These are phyloP conservation scores for Aplysia californica DNA, from an alignment of 1,140 invertebrate species.

Conservation along the genomic window DNA sequence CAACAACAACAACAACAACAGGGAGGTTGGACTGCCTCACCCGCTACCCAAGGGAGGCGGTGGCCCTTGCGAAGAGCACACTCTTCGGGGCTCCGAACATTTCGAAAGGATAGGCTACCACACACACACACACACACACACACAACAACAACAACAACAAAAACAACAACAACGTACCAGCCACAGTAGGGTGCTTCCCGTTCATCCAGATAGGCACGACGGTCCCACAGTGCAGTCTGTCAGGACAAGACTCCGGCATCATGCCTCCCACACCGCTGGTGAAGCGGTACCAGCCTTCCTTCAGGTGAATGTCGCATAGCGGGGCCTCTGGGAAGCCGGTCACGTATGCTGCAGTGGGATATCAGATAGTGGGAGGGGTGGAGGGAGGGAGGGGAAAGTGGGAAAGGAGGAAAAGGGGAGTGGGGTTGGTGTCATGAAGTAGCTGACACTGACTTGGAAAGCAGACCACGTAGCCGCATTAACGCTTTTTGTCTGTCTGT, in stretches of 20 bases:
- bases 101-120: too few species aligned
- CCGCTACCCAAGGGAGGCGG: too few species aligned
- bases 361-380: neutral
- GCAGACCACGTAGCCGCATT: neutral
- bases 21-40: too few species aligned
- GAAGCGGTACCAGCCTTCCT: slow-evolving; percentile 26
- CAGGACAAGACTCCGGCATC: slow-evolving; percentile 13
- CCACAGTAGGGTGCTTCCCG: neutral
- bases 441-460: neutral
- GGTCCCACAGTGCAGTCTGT: neutral
- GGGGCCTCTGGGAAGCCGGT: slow-evolving; percentile 7
- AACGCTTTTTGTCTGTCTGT: neutral
- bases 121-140: too few species aligned
- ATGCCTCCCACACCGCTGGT: slow-evolving; percentile 4
- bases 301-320: slow-evolving; percentile 14
- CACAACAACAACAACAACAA: neutral
- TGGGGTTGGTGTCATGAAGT: neutral
- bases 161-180: neutral
- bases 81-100: too few species aligned
- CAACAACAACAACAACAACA: too few species aligned
- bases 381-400: too few species aligned
- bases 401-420: too few species aligned
- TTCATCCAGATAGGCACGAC: slow-evolving; percentile 3
- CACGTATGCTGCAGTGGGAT: neutral
- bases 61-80: too few species aligned